Percentiles rank a stretch among this genome's conserved stretches.
Conservation (phyloP, 1,140 invertebrate species). For the Gonatopus flavifemur region DNA sequence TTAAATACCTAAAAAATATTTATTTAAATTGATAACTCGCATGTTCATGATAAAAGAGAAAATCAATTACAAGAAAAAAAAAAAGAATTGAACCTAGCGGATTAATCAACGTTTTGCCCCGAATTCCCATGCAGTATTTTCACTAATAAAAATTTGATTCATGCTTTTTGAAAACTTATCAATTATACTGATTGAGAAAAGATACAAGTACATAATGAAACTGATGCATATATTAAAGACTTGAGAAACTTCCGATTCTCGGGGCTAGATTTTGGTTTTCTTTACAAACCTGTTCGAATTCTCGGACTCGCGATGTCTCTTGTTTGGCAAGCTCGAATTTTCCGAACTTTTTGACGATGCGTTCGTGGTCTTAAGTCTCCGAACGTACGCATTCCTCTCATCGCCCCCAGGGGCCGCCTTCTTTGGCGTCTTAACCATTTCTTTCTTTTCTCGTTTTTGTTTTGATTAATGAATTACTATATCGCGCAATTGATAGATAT, state of each 20-base stretch:
- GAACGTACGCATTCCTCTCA: conserved; percentile 46
- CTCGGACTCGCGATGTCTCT: conserved; percentile 37
- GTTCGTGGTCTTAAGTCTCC: conserved; percentile 38
- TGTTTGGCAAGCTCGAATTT: conserved; percentile 31
- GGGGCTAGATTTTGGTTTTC: conserved; percentile 29
- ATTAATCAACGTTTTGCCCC: too few species aligned
- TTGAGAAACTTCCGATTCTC: conserved; percentile 21
- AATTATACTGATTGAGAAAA: too few species aligned
- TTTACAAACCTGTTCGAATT: conserved; percentile 47
- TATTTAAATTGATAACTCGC: too few species aligned
- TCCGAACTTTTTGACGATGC: conserved; percentile 35
- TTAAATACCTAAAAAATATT: too few species aligned
- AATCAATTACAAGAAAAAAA: too few species aligned
- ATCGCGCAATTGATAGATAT: conserved; percentile 14
- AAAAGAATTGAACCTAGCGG: too few species aligned
- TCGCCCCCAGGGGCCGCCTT: conserved; percentile 47
- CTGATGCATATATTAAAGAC: conserved; percentile 6
- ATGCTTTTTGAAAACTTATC: too few species aligned
- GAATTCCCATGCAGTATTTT: too few species aligned
- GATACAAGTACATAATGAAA: conserved; percentile 1
- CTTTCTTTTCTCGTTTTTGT: too few species aligned
- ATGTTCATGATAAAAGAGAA: too few species aligned
- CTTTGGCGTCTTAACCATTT: conserved; percentile 48
- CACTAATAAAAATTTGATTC: too few species aligned
- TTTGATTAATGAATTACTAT: too few species aligned